phyloP scores from a whole-genome alignment of 2,797 vertebrate species.

The Rousettus madagascariensis region DNA sequence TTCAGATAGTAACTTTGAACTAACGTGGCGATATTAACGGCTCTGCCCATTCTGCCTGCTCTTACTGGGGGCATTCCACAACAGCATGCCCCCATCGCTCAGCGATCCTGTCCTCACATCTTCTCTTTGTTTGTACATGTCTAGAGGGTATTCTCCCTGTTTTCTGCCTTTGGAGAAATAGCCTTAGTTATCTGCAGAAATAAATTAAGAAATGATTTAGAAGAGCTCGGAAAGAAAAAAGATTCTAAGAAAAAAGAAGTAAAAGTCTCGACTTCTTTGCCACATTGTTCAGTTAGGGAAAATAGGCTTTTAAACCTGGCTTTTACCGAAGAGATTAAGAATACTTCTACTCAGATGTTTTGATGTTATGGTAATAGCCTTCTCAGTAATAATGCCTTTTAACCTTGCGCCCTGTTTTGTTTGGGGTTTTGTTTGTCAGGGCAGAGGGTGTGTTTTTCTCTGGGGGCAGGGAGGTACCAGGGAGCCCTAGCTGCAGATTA shows the following conservation, averaged over 20 bases:
- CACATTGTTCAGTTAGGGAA: not conserved
- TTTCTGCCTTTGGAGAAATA: not conserved
- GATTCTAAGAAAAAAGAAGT: not conserved
- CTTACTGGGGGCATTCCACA: not conserved
- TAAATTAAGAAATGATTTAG: not conserved
- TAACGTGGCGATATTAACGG: accelerated
- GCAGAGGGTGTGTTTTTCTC: not conserved
- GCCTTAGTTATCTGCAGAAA: not conserved
- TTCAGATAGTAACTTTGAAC: not conserved
- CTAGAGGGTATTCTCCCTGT: not conserved
- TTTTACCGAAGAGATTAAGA: not conserved
- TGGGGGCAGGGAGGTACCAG: not conserved
- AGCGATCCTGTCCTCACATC: accelerated
- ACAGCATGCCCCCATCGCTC: accelerated
- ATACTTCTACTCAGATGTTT: not conserved
- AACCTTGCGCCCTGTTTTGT: not conserved
- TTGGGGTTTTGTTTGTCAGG: not conserved
- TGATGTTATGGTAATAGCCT: not conserved
- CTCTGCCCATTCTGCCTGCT: not conserved
- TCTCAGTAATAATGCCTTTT: not conserved
- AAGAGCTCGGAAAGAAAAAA: not conserved
- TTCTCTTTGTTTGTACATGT: not conserved
- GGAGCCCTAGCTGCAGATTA: not conserved
- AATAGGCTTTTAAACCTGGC: not conserved
- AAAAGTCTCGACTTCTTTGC: not conserved